phyloP scores from a whole-genome alignment of 2,113 vertebrate species.

The Corythornis madagascariensis region DNA sequence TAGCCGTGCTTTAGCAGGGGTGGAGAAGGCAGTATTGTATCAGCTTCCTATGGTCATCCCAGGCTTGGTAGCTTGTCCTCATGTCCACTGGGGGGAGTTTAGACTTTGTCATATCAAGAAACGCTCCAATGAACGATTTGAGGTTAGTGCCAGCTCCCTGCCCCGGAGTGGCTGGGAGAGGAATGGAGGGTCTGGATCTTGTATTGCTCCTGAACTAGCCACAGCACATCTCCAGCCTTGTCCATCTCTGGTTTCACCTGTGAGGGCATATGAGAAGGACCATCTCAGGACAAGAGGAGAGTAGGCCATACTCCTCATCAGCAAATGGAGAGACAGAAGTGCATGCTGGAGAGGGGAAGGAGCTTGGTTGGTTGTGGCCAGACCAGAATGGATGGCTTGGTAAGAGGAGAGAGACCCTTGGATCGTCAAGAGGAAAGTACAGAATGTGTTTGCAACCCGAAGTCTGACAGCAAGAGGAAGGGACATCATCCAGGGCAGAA shows the following conservation, averaged over 20 bases:
- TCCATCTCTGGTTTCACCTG: background rate
- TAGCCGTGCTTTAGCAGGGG: background rate
- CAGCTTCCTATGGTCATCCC: background rate
- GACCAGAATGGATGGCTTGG: background rate
- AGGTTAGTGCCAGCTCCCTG: background rate
- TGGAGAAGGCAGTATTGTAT: background rate
- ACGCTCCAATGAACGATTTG: background rate
- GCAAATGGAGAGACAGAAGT: background rate
- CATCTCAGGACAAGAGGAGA: background rate
- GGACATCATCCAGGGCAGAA: background rate
- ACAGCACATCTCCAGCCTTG: background rate
- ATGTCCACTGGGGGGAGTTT: background rate
- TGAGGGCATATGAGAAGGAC: background rate
- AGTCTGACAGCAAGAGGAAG: background rate
- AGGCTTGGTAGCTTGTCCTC: background rate
- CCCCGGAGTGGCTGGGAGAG: background rate
- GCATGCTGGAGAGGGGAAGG: background rate
- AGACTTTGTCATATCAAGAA: background rate
- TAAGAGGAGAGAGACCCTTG: background rate
- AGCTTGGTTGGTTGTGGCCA: background rate
- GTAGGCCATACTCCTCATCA: background rate
- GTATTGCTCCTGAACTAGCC: background rate
- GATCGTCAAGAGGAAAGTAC: background rate
- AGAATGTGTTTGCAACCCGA: background rate
- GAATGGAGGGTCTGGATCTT: background rate